A percentile compares a stretch with the other conserved stretches of the same genome.
phyloP scores from a whole-genome alignment of 2,888 invertebrate genomes.

The Sceliomorpha sp. region DNA sequence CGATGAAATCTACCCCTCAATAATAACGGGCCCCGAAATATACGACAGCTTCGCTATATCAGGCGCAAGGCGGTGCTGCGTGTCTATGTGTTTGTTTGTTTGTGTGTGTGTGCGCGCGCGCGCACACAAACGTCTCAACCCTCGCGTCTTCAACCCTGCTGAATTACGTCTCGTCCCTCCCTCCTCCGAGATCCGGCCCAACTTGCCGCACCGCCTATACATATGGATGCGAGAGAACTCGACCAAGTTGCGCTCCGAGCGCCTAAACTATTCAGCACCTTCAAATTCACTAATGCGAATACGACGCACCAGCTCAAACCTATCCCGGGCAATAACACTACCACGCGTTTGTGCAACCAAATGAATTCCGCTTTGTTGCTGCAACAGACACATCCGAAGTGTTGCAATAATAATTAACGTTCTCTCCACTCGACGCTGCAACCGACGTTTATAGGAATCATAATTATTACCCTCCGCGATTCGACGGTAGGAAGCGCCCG shows the following conservation, averaged over 20 bases:
- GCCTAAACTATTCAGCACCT: constrained; percentile 48
- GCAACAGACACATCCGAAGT: constrained; percentile 20
- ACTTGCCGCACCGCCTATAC: constrained; percentile 27
- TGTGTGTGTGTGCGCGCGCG: too few relatives aligned
- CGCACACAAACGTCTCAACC: constrained; percentile 40
- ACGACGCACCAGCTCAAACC: constrained; percentile 30
- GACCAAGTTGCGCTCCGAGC: constrained; percentile 39
- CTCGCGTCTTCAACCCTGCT: constrained; percentile 57
- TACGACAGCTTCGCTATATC: constrained; percentile 65
- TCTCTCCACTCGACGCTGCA: constrained; percentile 1
- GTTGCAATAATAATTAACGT: constrained; percentile 44
- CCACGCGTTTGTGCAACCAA: constrained; percentile 25
- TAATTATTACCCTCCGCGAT: background rate
- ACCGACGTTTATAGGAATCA: constrained; percentile 2
- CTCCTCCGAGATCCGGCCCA: constrained; percentile 51
- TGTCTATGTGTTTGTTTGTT: too few relatives aligned
- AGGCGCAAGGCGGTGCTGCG: constrained; percentile 57
- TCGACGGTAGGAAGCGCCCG: too few relatives aligned
- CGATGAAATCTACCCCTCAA: constrained; percentile 79
- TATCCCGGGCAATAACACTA: constrained; percentile 23
- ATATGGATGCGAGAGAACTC: constrained; percentile 49
- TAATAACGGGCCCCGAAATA: constrained; percentile 77
- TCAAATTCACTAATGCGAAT: constrained; percentile 38
- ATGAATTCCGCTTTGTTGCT: constrained; percentile 23
- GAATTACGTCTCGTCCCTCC: constrained; percentile 58